These are phyloP conservation scores for Todus mexicanus DNA, from an alignment of 2,797 vertebrate species.

Conservation along the genomic window DNA sequence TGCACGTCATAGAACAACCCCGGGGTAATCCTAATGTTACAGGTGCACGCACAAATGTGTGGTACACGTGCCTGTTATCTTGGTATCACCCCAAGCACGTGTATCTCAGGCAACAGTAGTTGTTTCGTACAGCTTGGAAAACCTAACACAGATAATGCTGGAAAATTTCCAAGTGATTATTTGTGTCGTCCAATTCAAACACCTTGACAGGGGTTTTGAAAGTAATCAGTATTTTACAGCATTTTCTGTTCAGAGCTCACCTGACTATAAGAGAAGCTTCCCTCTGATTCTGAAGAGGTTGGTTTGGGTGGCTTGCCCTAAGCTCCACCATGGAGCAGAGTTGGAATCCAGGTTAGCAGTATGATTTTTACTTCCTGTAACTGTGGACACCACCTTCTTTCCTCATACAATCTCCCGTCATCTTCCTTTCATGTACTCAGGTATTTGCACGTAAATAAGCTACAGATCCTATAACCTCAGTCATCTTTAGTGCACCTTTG, in stretches of 20 bases:
- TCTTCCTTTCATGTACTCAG: background rate
- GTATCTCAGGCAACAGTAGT: background rate
- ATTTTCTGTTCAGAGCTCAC: background rate
- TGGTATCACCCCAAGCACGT: background rate
- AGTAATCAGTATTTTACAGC: background rate
- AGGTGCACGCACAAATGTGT: background rate
- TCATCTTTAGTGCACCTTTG: background rate
- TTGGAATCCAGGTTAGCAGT: background rate
- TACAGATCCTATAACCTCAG: background rate
- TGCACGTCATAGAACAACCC: background rate
- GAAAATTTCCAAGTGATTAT: background rate
- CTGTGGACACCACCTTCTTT: background rate
- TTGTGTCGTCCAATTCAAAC: background rate
- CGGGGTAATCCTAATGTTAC: background rate
- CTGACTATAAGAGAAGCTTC: background rate
- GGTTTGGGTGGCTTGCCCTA: background rate
- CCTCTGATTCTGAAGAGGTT: background rate
- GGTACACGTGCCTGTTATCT: background rate
- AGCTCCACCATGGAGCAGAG: background rate
- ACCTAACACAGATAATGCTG: background rate
- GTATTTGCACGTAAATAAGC: background rate
- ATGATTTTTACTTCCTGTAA: background rate
- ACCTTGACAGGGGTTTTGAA: background rate
- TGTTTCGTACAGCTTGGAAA: background rate
- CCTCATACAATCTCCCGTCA: fast-evolving